Evolutionary conservation across 2,797 vertebrate genomes (phyloP), one percentile per base, ranked within the genome.

Genomic region (Periophthalmus magnuspinnatus): DNA sequence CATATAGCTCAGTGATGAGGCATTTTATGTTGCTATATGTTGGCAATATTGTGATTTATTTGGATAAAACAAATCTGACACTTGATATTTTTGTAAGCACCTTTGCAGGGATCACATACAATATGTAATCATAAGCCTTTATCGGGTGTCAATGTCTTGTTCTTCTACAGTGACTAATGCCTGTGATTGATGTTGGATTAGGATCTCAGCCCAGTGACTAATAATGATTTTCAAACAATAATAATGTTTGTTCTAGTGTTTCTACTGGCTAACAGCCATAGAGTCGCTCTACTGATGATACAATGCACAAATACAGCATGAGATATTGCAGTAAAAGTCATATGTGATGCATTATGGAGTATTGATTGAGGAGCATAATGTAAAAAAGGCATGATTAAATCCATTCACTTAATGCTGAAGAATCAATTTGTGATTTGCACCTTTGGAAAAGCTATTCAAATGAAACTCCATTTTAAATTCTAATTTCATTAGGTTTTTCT

Each of bases 401-500:
- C 72, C 68, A 70, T 84, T 74, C 68, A 70, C 74, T 65, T 41
- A 64, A 67, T 28, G 14, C 55, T 17, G 54, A 71, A 1, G 50
- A 69, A 86, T 85, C 34, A 52, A 89, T 88, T 76, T 78, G 69
- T 58, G 56, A 61, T 84, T 81, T 76, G 65, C 55, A 62, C 67
- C 57, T 22, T 74, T 11, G 72, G 68, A 68, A 48, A 34, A 56
- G 41, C 67, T 83, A 88, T 88, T 91, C 77, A 84, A 90, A 90
- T 86, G 38, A 77, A 74, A 77, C 55, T n/a, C 60, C 72, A 90
- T 91, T 80, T 89, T 62, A 90, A 90, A 91, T 90, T 91, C 75
- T 81, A 89, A 91, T 91, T 84, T 90, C 80, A 89, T 91, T 87
- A 85, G 68, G n/a, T 67, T 73, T 84, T 83, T 80, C 69, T 69